Base-by-base conservation (phyloP, 2,113 vertebrate species). In the Poecilia latipinna region DNA sequence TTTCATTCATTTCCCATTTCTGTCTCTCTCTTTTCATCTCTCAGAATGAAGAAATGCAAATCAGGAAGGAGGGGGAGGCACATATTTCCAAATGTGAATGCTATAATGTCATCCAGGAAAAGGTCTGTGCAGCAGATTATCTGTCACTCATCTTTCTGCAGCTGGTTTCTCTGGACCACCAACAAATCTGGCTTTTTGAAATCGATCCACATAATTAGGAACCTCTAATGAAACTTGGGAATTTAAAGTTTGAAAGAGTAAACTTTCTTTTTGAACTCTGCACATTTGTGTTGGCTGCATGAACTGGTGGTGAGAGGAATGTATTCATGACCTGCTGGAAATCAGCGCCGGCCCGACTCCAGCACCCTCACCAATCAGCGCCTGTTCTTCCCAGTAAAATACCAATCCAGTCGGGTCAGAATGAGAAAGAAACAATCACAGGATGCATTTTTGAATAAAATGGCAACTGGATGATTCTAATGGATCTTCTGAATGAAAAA, bases 361-460 rank as follows among this genome's bases (percentile, higher is more conserved):
- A n/a, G n/a, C n/a, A n/a, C n/a, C n/a, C n/a, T n/a, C n/a, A n/a
- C n/a, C n/a, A 92, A 92, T 92, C 89, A 90, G 83, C 26, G 66
- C 26, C 83, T 80, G 81, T 89, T 92, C 84, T 90, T 86, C 75
- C 66, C 77, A 76, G 42, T 33, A 54, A 84, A 91, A 86, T 77
- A 80, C 75, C 72, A 33, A 75, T 80, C 61, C 69, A 64, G 74
- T 79, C 70, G 65, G 67, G 54, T 68, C 75, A 75, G 71, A 83
- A 77, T 65, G 64, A 85, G 83, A 70, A 72, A 67, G 63, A 80
- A 74, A 31, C 80, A 90, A 90, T 91, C 89, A 88, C 67, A 69
- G 62, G 31, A 75, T 54, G 61, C 33, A 65, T 84, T 80, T 37
- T 78, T 4, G n/a, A 32, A 70, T 85, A 67, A 75, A 86, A 82